phyloP scores from a whole-genome alignment of 2,888 invertebrate genomes.

The Acanthoscelides obtectus region DNA sequence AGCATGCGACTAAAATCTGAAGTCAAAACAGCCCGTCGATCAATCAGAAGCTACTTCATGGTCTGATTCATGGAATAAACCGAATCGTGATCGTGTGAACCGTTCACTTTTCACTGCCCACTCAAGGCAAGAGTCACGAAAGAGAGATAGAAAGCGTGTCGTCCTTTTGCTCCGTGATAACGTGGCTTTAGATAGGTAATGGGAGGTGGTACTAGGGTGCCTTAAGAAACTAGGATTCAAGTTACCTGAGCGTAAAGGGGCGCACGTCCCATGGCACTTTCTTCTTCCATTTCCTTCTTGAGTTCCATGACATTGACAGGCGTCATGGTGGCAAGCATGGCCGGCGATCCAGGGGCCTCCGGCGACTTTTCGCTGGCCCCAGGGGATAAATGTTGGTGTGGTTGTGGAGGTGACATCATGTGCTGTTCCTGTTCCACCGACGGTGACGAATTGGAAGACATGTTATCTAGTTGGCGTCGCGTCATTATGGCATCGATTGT shows the following conservation, averaged over 20 bases:
- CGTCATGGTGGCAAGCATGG: slow-evolving; percentile 82
- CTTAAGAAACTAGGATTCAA: too few species aligned
- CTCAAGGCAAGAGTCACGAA: too few species aligned
- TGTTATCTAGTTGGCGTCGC: slow-evolving; percentile 42
- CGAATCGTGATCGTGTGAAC: too few species aligned
- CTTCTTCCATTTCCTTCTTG: slow-evolving; percentile 61
- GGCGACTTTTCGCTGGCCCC: slow-evolving; percentile 42
- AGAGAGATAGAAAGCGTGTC: too few species aligned
- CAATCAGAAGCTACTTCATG: too few species aligned
- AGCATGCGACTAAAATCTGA: too few species aligned
- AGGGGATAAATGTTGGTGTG: slow-evolving; percentile 52
- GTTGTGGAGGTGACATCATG: slow-evolving; percentile 50
- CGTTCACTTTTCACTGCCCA: too few species aligned
- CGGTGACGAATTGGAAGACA: slow-evolving; percentile 38
- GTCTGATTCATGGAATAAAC: too few species aligned
- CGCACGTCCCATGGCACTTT: slow-evolving; percentile 58
- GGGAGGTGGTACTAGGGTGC: too few species aligned
- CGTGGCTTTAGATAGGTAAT: too few species aligned
- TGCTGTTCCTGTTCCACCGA: slow-evolving; percentile 34
- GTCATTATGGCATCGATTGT: slow-evolving; percentile 40
- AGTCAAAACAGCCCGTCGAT: too few species aligned
- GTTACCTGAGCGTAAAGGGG: slow-evolving; percentile 51
- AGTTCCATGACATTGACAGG: slow-evolving; percentile 79
- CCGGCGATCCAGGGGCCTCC: slow-evolving; percentile 62
- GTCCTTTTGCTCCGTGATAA: too few species aligned